Conservation (phyloP, 2,113 vertebrate species). For the Scalopus aquaticus region DNA sequence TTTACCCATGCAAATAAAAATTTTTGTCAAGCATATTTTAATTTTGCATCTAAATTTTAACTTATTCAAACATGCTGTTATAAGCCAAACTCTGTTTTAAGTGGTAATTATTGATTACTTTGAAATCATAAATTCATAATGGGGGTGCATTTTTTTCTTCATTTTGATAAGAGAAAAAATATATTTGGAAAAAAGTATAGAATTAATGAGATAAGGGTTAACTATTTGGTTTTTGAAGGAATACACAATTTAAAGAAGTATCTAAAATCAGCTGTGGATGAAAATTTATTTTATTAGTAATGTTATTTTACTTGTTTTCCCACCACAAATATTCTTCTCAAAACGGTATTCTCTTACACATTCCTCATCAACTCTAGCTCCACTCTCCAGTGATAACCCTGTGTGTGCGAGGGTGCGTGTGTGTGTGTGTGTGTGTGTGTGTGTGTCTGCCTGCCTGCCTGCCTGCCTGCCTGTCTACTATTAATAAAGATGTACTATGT, state of each 20-base stretch:
- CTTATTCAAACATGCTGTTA: background rate
- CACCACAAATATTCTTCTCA: background rate
- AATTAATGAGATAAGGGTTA: constrained; percentile 8
- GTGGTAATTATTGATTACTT: constrained; percentile 12
- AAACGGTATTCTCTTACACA: background rate
- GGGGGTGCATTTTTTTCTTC: background rate
- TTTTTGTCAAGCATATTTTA: background rate
- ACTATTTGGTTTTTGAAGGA: background rate
- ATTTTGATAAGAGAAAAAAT: constrained; percentile 12
- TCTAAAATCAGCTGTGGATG: background rate
- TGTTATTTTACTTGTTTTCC: background rate
- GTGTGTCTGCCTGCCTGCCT: too few species aligned
- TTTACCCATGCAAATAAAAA: background rate
- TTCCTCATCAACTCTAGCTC: background rate
- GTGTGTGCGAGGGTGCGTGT: background rate
- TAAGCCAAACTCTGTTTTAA: background rate
- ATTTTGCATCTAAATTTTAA: constrained; percentile 32
- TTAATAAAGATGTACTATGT: background rate
- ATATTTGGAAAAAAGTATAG: background rate
- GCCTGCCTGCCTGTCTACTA: background rate
- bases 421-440: too few species aligned
- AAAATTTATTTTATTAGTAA: background rate
- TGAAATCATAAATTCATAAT: constrained; percentile 31
- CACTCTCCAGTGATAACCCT: background rate
- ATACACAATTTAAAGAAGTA: background rate